Conservation (phyloP, 2,888 invertebrate genomes). For the Xanthorhoe designata region DNA sequence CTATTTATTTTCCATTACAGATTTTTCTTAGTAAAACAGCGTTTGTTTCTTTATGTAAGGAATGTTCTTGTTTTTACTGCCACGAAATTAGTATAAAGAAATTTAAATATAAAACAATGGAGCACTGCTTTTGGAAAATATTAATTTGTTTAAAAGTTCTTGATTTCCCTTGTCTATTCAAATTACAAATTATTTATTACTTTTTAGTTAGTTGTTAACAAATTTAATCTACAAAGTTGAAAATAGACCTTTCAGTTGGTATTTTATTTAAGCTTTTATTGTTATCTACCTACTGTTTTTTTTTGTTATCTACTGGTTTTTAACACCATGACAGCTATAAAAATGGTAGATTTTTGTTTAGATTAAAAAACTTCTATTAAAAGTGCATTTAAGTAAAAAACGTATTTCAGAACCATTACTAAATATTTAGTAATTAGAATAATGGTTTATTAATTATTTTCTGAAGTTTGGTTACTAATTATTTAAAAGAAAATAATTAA, state of each 20-base stretch:
- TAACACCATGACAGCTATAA: too few relatives aligned
- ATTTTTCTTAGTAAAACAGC: not conserved
- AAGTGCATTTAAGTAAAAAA: too few relatives aligned
- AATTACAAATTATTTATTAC: conserved; percentile 10
- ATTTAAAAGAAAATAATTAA: too few relatives aligned
- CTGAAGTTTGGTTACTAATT: too few relatives aligned
- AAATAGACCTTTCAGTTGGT: not conserved
- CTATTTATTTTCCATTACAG: conserved; percentile 4
- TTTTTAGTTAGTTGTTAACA: conserved; percentile 3
- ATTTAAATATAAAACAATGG: not conserved
- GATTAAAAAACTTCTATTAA: too few relatives aligned
- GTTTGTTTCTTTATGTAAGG: too few relatives aligned
- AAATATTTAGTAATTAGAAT: too few relatives aligned
- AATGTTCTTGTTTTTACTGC: too few relatives aligned
- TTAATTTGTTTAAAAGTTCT: conserved; percentile 9
- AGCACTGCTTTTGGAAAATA: conserved; percentile 2
- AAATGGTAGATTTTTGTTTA: too few relatives aligned
- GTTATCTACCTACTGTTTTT: not conserved
- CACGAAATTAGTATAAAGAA: not conserved
- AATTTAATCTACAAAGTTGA: conserved; percentile 7
- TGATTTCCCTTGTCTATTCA: conserved; percentile 1
- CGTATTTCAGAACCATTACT: too few relatives aligned
- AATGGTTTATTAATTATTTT: too few relatives aligned
- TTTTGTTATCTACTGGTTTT: not conserved
- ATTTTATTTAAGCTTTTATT: not conserved